These are phyloP conservation scores for Amphiprion ocellaris DNA, from an alignment of 2,113 vertebrate species.

Conservation along the genomic window DNA sequence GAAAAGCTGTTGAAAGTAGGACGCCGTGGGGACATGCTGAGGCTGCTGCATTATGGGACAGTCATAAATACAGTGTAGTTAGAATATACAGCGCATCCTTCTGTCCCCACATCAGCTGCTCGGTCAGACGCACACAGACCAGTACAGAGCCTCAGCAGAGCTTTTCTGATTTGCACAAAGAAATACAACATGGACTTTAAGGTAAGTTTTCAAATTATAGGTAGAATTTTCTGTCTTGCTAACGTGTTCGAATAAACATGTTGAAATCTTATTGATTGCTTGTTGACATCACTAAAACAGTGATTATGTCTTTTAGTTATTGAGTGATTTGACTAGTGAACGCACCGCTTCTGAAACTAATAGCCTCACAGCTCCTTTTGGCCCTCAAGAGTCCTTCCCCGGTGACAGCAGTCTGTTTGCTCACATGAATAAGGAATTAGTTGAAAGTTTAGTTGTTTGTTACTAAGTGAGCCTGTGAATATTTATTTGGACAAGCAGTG, in stretches of 20 bases:
- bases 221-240: no score
- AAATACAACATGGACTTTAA: conserved; percentile 59
- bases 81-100: conserved; percentile 23
- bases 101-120: conserved; percentile 23
- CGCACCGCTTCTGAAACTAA: conserved; percentile 15
- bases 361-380: conserved; percentile 12
- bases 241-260: no score
- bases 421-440: conserved; percentile 69
- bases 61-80: conserved; percentile 75
- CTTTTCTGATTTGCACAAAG: conserved; percentile 14
- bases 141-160: conserved; percentile 33
- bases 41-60: conserved; percentile 77
- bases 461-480: conserved; percentile 52
- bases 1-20: conserved; percentile 67
- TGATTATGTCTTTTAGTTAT: neutral
- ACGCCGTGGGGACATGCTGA: conserved; percentile 71
- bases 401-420: conserved; percentile 56
- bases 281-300: neutral
- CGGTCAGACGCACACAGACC: conserved; percentile 7
- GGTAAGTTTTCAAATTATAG: conserved; percentile 59
- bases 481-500: conserved; percentile 60
- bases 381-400: conserved; percentile 21
- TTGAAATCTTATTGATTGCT: neutral
- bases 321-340: neutral
- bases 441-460: conserved; percentile 57